phyloP scores from a whole-genome alignment of 1,140 invertebrate genomes.

The Euglossa dilemma region DNA sequence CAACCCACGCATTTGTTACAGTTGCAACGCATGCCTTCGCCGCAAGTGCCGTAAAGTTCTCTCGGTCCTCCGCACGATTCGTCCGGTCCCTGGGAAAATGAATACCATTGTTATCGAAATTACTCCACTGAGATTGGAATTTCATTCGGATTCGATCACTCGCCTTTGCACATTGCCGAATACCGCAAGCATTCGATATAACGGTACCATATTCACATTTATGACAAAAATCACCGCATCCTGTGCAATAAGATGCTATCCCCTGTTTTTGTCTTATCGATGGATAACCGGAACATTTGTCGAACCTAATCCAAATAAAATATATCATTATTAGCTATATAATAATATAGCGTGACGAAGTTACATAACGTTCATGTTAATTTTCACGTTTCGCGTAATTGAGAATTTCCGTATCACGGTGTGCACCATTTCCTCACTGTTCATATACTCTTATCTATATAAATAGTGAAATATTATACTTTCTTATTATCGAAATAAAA shows the following conservation, averaged over 20 bases:
- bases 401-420: no score
- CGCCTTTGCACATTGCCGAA: conserved; percentile 70
- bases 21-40: conserved; percentile 82
- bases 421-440: no score
- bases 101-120: not conserved
- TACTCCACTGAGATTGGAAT: no score
- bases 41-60: conserved; percentile 80
- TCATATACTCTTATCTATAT: no score
- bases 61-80: conserved; percentile 81
- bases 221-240: conserved; percentile 68
- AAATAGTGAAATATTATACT: not conserved
- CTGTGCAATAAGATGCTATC: conserved; percentile 53
- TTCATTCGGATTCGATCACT: conserved; percentile 22
- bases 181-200: conserved; percentile 63
- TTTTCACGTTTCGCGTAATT: no score
- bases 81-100: conserved; percentile 80
- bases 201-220: conserved; percentile 68
- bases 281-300: conserved; percentile 58
- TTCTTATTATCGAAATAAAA: not conserved
- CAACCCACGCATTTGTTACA: conserved; percentile 82
- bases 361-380: no score
- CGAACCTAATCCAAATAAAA: conserved; percentile 24
- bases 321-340: not conserved
- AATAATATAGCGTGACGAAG: no score
- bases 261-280: conserved; percentile 55